phyloP scores from a whole-genome alignment of 2,113 vertebrate genomes.

The Hiodon alosoides region DNA sequence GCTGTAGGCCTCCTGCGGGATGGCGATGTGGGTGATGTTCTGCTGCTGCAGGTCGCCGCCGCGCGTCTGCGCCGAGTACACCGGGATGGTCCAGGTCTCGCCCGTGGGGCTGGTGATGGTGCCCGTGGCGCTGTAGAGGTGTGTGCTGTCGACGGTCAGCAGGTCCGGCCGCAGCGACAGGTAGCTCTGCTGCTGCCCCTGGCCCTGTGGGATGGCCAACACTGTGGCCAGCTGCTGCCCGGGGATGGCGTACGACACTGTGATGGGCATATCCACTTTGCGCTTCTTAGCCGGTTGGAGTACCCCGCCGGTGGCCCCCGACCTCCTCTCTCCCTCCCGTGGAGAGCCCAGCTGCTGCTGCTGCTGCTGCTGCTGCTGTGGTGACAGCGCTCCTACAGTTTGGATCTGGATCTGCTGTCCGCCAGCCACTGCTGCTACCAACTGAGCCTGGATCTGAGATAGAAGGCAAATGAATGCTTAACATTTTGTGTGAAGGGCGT shows the following conservation, averaged over 20 bases:
- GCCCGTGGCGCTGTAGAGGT: constrained; percentile 92
- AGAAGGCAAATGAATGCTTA: neutral
- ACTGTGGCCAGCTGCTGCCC: constrained; percentile 95
- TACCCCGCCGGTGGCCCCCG: constrained; percentile 72
- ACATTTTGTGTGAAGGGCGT: neutral
- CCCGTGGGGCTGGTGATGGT: constrained; percentile 96
- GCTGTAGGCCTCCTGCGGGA: constrained; percentile 95
- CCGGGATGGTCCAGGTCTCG: constrained; percentile 98
- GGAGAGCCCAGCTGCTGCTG: constrained; percentile 75
- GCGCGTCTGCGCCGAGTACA: constrained; percentile 82
- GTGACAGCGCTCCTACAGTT: constrained; percentile 85
- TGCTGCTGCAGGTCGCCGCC: constrained; percentile 84
- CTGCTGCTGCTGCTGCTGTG: constrained; percentile 67
- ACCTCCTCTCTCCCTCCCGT: constrained; percentile 80
- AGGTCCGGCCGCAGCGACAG: constrained; percentile 93
- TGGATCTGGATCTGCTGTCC: constrained; percentile 97
- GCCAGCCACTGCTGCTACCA: constrained; percentile 80
- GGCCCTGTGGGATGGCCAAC: constrained; percentile 92
- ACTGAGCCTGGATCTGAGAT: constrained; percentile 82
- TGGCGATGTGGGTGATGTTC: constrained; percentile 92
- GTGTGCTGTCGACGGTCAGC: constrained; percentile 95
- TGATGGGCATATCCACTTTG: constrained; percentile 93
- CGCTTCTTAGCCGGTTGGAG: constrained; percentile 98
- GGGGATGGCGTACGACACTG: constrained; percentile 90
- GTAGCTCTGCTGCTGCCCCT: constrained; percentile 91